Evolutionary conservation across 2,888 invertebrate species (phyloP).

Genomic region (Orthosia gracilis): DNA sequence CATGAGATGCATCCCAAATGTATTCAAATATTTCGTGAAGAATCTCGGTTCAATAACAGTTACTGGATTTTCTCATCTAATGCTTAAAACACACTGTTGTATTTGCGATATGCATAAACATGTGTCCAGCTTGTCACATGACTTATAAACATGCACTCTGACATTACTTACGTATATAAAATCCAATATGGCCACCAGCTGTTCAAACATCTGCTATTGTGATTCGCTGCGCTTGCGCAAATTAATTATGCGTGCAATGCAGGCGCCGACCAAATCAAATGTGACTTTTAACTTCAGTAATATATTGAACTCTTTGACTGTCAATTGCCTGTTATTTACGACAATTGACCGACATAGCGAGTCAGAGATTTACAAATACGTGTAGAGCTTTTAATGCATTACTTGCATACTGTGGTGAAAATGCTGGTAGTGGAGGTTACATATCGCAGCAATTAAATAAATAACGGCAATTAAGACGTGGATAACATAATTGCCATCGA

Average conservation of each 20-base stretch:
- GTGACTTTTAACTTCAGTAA: conserved; percentile 68
- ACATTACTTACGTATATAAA: conserved; percentile 76
- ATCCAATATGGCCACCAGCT: conserved; percentile 82
- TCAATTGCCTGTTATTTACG: conserved; percentile 68
- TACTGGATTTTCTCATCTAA: conserved; percentile 17
- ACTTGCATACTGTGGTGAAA: conserved; percentile 60
- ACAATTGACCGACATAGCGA: conserved; percentile 67
- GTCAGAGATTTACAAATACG: conserved; percentile 68
- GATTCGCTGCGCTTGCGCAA: conserved; percentile 81
- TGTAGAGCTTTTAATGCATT: conserved; percentile 65
- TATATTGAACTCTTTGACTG: conserved; percentile 62
- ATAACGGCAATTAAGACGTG: conserved; percentile 63
- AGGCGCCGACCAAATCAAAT: conserved; percentile 73
- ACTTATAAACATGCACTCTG: conserved; percentile 70
- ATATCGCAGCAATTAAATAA: conserved; percentile 69
- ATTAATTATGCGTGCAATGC: conserved; percentile 80
- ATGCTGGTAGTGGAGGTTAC: conserved; percentile 63
- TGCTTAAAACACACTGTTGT: conserved; percentile 27
- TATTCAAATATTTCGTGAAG: conserved; percentile 26
- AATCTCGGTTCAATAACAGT: neutral
- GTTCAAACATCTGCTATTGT: conserved; percentile 84
- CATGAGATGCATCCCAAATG: conserved; percentile 25
- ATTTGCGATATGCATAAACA: conserved; percentile 56
- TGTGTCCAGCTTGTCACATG: conserved; percentile 65
- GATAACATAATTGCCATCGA: conserved; percentile 60